phyloP scores from a whole-genome alignment of 2,797 vertebrate genomes.

The Eutrigla gurnardus region DNA sequence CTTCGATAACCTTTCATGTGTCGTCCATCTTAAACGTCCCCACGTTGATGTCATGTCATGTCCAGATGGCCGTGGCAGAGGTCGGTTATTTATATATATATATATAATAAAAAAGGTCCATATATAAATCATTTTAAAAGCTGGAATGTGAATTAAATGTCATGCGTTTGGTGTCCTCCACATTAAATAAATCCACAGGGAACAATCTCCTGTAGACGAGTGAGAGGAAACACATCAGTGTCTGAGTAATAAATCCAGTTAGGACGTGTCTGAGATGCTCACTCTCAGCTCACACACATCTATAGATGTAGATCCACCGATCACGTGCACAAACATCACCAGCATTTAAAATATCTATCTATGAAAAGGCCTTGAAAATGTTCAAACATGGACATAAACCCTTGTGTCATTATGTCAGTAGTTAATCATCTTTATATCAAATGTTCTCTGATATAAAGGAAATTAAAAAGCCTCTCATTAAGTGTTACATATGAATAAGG shows the following conservation, averaged over 20 bases:
- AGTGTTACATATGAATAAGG: too few relatives aligned
- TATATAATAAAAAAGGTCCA: neutral
- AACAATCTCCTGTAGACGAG: neutral
- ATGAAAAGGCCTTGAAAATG: too few relatives aligned
- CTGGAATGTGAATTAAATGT: conserved; percentile 25
- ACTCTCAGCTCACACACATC: neutral
- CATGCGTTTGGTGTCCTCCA: neutral
- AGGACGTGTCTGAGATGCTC: neutral
- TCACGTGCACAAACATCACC: too few relatives aligned
- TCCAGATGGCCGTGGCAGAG: neutral
- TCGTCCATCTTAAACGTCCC: neutral
- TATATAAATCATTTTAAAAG: conserved; percentile 1
- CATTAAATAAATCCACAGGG: neutral
- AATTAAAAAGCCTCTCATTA: too few relatives aligned
- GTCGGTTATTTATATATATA: neutral
- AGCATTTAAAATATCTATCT: too few relatives aligned
- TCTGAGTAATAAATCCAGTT: neutral
- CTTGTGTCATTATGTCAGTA: too few relatives aligned
- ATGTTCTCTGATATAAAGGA: too few relatives aligned
- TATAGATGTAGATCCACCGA: too few relatives aligned
- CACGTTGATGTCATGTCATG: neutral
- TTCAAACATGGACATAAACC: too few relatives aligned
- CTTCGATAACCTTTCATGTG: neutral
- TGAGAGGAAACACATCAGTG: neutral
- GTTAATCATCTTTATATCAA: too few relatives aligned